phyloP scores from a whole-genome alignment of 2,113 vertebrate genomes.

The Salvelinus alpinus region DNA sequence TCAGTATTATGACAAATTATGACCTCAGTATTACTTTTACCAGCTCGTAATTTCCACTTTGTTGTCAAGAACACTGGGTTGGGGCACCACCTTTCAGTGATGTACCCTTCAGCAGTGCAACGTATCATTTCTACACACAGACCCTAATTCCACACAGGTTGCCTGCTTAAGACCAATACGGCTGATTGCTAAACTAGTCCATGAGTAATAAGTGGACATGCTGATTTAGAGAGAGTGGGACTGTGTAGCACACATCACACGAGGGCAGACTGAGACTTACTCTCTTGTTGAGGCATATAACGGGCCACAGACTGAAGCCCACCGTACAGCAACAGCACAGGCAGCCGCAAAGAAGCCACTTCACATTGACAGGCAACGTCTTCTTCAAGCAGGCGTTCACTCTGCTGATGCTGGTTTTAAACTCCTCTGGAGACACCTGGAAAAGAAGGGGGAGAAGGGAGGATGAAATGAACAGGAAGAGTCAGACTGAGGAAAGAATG shows the following conservation, averaged over 20 bases:
- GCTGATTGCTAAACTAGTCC: constrained; percentile 50
- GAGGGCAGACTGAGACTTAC: constrained; percentile 74
- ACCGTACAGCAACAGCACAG: constrained; percentile 98
- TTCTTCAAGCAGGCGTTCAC: constrained; percentile 94
- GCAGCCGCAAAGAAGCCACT: constrained; percentile 97
- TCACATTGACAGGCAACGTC: constrained; percentile 93
- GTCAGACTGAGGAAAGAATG: not conserved
- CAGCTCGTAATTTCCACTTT: constrained; percentile 71
- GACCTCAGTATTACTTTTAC: constrained; percentile 56
- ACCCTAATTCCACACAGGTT: constrained; percentile 50
- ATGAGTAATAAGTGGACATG: constrained; percentile 45
- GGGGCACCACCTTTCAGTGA: constrained; percentile 55
- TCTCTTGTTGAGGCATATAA: constrained; percentile 98
- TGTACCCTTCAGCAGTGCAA: constrained; percentile 42
- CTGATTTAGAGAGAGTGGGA: constrained; percentile 54
- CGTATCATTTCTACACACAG: constrained; percentile 54
- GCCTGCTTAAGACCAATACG: constrained; percentile 41
- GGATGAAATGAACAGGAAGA: constrained; percentile 7
- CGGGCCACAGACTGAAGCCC: constrained; percentile 98
- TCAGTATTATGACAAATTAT: constrained; percentile 25
- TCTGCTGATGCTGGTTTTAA: constrained; percentile 93
- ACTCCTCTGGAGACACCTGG: constrained; percentile 98
- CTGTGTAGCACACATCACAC: constrained; percentile 28
- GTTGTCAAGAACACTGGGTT: constrained; percentile 56
- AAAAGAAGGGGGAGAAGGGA: not conserved